Evolutionary conservation across 2,113 vertebrate genomes (phyloP).

Genomic region (Centrocercus urophasianus): DNA sequence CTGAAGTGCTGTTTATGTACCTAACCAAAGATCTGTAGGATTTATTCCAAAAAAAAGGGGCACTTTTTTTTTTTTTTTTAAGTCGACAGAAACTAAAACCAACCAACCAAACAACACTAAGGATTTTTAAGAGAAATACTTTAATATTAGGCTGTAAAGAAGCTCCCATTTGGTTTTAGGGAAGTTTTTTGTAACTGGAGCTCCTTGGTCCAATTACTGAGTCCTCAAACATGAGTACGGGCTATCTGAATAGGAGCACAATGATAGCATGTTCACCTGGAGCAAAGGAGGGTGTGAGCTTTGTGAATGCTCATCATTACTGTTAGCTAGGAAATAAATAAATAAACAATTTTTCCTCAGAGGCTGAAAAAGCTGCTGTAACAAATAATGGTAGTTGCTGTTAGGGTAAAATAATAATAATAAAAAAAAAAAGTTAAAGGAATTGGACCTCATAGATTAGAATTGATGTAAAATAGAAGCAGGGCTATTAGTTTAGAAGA

Average conservation of each 20-base stretch:
- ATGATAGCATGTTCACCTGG: accelerated
- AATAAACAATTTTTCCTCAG: not conserved
- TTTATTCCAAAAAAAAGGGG: not conserved
- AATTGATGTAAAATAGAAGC: not conserved
- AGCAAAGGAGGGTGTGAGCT: not conserved
- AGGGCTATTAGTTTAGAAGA: not conserved
- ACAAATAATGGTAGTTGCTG: not conserved
- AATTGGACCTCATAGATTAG: not conserved
- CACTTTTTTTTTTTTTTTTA: not conserved
- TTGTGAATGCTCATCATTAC: not conserved
- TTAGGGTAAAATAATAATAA: not conserved
- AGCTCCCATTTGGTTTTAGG: too few relatives aligned
- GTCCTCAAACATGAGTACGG: accelerated
- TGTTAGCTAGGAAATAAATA: not conserved
- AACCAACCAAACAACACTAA: not conserved
- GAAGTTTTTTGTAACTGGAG: not conserved
- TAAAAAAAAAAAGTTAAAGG: not conserved
- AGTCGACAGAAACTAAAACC: not conserved
- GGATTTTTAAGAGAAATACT: not conserved
- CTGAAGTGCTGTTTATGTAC: not conserved
- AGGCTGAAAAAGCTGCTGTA: not conserved
- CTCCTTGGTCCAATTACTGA: not conserved
- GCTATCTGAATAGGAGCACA: not conserved
- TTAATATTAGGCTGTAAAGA: not conserved
- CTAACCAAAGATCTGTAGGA: not conserved